These are phyloP conservation scores for Sebastes steindachneri DNA, from an alignment of 2,797 vertebrate genomes.

Conservation along the genomic window DNA sequence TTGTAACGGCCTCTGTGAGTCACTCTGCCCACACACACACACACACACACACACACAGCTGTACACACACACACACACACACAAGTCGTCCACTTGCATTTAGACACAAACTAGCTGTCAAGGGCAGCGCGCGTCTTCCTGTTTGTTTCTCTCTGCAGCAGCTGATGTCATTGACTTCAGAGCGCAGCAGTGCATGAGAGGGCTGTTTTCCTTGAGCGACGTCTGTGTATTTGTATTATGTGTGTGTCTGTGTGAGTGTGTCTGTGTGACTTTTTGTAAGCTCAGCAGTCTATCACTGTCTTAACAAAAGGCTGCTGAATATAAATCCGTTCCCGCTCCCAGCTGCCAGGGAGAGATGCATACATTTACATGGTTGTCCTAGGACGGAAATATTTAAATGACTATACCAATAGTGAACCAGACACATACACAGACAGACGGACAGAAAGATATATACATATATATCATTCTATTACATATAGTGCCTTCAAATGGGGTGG, in stretches of 20 bases:
- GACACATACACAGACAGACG: neutral
- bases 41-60: neutral
- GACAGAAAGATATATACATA: no score
- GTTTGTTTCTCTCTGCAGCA: slow-evolving; percentile 29
- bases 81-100: neutral
- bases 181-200: slow-evolving; percentile 22
- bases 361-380: slow-evolving; percentile 19
- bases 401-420: neutral
- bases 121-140: slow-evolving; percentile 27
- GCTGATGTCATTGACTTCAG: slow-evolving; percentile 43
- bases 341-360: slow-evolving; percentile 28
- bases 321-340: slow-evolving; percentile 45
- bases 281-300: slow-evolving; percentile 63
- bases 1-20: slow-evolving; percentile 28
- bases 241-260: neutral
- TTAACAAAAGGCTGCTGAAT: slow-evolving; percentile 61
- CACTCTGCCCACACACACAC: slow-evolving; percentile 14
- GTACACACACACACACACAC: slow-evolving; percentile 12
- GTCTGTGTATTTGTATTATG: neutral
- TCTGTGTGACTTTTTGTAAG: slow-evolving; percentile 24
- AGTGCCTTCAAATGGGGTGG: no score
- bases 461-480: no score
- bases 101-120: slow-evolving; percentile 45
- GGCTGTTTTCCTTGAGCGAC: slow-evolving; percentile 46
- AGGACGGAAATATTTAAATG: neutral